Evolutionary conservation across 2,797 vertebrate genomes (phyloP), one percentile per base, ranked within the genome.

Genomic region (Pteronotus mesoamericanus): DNA sequence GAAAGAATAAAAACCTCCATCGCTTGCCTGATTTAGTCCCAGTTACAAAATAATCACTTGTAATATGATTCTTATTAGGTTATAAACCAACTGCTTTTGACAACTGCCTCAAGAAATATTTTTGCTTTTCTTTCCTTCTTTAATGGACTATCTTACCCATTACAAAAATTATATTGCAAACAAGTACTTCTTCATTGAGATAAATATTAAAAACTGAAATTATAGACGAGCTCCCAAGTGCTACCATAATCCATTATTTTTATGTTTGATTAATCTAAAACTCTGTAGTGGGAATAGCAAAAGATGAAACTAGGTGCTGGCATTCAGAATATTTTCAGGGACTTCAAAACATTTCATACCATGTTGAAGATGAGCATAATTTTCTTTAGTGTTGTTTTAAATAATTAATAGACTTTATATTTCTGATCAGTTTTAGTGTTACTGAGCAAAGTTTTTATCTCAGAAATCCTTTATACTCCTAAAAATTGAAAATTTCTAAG

Each of bases 221-320:
- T 98, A 68, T 96, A 97, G 69, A 86, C 88, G n/a, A 94, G 68
- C 53, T 97, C 94, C 83, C 91, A 95, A 89, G 84, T 86, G 75
- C 91, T 2, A 44, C 51, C 57, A 75, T 97, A 97, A 97, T 98
- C 97, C 95, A 97, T 97, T 89, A 89, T 68, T 84, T 96, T 85
- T 95, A 97, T 97, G 94, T 97, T 86, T 97, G 93, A 96, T 93
- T 96, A 94, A 98, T 71, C 95, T 93, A 94, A 96, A 97, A 94
- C 85, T 68, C 90, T 86, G 69, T 75, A 32, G 91, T 96, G 91
- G 32, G 92, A 97, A 51, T 78, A 84, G 74, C 92, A 97, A 97
- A 93, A 97, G 64, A 89, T 95, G 97, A 86, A 97, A 96, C 55
- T 96, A 77, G 34, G 59, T 77, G 90, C 44, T 68, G 88, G 21